Evolutionary conservation across 2,113 vertebrate species (phyloP), one percentile per base, ranked within the genome.

Genomic region (Irena cyanogastra): DNA sequence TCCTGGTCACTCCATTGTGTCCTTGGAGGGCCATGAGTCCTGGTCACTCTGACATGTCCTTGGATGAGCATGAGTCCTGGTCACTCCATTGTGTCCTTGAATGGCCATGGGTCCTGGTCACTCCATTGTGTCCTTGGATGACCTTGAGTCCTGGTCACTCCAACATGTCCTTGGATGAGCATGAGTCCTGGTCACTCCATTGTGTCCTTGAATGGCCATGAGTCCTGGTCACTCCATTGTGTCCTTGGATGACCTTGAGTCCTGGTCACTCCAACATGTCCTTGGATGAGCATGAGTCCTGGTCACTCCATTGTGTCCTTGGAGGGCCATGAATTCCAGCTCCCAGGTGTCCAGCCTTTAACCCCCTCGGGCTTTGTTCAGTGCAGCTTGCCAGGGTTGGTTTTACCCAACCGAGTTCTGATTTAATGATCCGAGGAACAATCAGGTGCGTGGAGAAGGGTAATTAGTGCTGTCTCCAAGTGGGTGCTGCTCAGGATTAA

Each of bases 171-270:
- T 45, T 47, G n/a, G 26, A 26, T 3, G 45, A 0, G 35, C 28
- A 6, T 3, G 0, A 41, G 1, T 26, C 45, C 57, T 41, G 45
- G 57, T 52, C 35, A 41, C 22, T 31, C 57, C 6, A 7, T 1
- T 0, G 0, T 41, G 10, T 78, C 18, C 47, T 35, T 23, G 15
- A 22, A 13, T 0, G 9, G 0, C n/a, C n/a, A 49, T 4, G 0
- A 31, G 2, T 31, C 16, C 56, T 24, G n/a, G 42, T 47, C 27
- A 60, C 11, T 15, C 42, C 2, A 13, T 0, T 0, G 0, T 63
- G 30, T 63, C 37, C 59, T 33, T 64, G 30, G 30, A 27, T 3
- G 31, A 0, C 33, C 9, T 4, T 5, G 0, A 44, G 2, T 11
- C 31, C 60, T 65, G 31, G 76, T 53, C 19, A 42, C 11, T 9